Conservation (phyloP, 2,888 invertebrate species). For the Anoncus sp. region DNA sequence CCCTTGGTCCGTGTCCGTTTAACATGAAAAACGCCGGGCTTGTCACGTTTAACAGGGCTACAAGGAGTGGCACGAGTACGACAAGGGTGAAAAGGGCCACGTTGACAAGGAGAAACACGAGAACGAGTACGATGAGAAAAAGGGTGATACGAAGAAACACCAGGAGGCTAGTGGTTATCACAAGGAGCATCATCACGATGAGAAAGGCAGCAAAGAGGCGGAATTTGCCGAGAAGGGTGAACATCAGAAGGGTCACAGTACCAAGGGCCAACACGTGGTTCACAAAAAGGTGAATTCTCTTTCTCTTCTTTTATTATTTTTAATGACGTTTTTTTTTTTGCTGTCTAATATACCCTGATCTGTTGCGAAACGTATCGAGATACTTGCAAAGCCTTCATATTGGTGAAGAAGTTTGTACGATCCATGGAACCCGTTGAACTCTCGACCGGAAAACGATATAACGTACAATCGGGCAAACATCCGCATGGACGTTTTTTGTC, state of each 20-base stretch:
- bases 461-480: slow-evolving; percentile 88
- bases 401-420: slow-evolving; percentile 82
- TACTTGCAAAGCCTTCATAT: slow-evolving; percentile 85
- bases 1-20: no score
- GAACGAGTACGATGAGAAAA: slow-evolving; percentile 87
- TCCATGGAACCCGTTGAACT: slow-evolving; percentile 86
- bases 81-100: slow-evolving; percentile 84
- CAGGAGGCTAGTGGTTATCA: slow-evolving; percentile 88
- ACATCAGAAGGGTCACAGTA: slow-evolving; percentile 83
- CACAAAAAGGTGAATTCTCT: slow-evolving; percentile 82
- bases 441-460: slow-evolving; percentile 87
- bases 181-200: slow-evolving; percentile 87
- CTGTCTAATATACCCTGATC: no score
- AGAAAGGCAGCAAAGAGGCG: slow-evolving; percentile 84
- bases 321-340: no score
- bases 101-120: slow-evolving; percentile 89
- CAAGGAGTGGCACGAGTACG: slow-evolving; percentile 78
- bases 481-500: slow-evolving; percentile 78
- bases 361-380: neutral
- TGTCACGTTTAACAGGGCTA: slow-evolving; percentile 68
- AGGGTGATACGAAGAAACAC: slow-evolving; percentile 87
- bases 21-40: no score
- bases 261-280: slow-evolving; percentile 83
- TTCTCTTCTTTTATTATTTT: no score
- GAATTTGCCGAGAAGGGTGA: slow-evolving; percentile 81